A percentile compares a stretch with the other conserved stretches of the same genome.
Conservation (phyloP, 2,797 vertebrate species). For the Acropternis orthonyx region DNA sequence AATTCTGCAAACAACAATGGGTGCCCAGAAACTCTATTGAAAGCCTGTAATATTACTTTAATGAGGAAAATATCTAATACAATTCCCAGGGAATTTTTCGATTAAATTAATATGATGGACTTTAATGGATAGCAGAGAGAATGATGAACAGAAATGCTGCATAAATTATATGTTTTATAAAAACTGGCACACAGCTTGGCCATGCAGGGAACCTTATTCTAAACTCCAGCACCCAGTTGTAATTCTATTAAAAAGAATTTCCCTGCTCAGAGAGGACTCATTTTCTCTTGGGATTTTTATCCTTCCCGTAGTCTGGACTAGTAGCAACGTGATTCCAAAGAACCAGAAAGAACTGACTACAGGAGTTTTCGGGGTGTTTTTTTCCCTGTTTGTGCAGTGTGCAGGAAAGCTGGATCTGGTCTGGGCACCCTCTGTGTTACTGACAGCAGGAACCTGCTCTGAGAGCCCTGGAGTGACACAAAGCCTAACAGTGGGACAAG, state of each 20-base stretch:
- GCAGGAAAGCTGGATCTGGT: neutral
- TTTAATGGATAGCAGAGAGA: slow-evolving; percentile 67
- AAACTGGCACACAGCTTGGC: slow-evolving; percentile 37
- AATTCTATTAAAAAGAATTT: slow-evolving; percentile 61
- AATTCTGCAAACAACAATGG: slow-evolving; percentile 68
- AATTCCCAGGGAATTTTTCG: slow-evolving; percentile 74
- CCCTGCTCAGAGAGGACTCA: slow-evolving; percentile 1
- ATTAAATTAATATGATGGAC: slow-evolving; percentile 70
- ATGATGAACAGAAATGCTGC: slow-evolving; percentile 56
- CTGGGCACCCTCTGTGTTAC: too few relatives aligned
- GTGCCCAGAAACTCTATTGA: slow-evolving; percentile 62
- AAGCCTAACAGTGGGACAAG: neutral
- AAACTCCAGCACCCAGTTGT: slow-evolving; percentile 53
- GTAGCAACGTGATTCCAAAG: neutral
- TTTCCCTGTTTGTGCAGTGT: neutral
- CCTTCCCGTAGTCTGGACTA: neutral
- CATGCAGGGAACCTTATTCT: slow-evolving; percentile 6
- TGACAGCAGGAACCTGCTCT: neutral
- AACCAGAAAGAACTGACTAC: neutral
- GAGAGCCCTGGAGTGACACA: neutral
- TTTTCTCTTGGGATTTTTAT: slow-evolving; percentile 20
- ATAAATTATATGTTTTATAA: slow-evolving; percentile 66
- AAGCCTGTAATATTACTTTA: slow-evolving; percentile 73
- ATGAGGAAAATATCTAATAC: slow-evolving; percentile 64
- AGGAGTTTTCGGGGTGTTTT: fast-evolving